These are phyloP conservation scores for Cotesia congregata DNA, from an alignment of 2,888 invertebrate genomes.

Conservation along the genomic window DNA sequence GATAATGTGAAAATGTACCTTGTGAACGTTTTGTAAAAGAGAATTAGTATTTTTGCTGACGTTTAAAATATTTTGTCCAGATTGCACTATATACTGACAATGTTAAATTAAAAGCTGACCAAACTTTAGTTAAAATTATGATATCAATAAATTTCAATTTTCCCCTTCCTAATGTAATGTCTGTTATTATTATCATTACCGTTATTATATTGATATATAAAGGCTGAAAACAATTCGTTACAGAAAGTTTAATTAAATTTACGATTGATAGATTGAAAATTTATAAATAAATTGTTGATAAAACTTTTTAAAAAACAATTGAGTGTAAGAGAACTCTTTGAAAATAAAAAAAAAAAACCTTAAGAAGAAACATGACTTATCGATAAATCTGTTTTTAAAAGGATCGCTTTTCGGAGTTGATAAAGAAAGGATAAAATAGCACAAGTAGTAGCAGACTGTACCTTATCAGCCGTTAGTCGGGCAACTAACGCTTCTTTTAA, in stretches of 20 bases:
- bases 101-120: slow-evolving; percentile 22
- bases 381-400: background rate
- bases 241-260: too few relatives aligned
- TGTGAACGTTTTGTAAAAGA: slow-evolving; percentile 10
- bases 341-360: slow-evolving; percentile 2
- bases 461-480: slow-evolving; percentile 79
- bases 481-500: slow-evolving; percentile 72
- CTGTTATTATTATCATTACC: background rate
- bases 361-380: background rate
- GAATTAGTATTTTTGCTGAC: slow-evolving; percentile 22
- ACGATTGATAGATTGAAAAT: too few relatives aligned
- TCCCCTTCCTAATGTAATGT: background rate
- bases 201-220: background rate
- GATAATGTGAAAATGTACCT: slow-evolving; percentile 2
- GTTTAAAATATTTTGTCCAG: slow-evolving; percentile 8
- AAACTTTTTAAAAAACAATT: too few relatives aligned
- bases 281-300: too few relatives aligned
- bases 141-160: slow-evolving; percentile 15
- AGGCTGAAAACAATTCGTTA: background rate
- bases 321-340: too few relatives aligned
- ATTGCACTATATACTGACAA: slow-evolving; percentile 19
- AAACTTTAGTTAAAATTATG: slow-evolving; percentile 12
- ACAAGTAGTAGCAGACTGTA: slow-evolving; percentile 66
- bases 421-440: slow-evolving; percentile 22
- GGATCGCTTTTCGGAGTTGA: background rate